Base-by-base conservation (phyloP, 2,797 vertebrate species). In the Melanotaenia trifasciata region DNA sequence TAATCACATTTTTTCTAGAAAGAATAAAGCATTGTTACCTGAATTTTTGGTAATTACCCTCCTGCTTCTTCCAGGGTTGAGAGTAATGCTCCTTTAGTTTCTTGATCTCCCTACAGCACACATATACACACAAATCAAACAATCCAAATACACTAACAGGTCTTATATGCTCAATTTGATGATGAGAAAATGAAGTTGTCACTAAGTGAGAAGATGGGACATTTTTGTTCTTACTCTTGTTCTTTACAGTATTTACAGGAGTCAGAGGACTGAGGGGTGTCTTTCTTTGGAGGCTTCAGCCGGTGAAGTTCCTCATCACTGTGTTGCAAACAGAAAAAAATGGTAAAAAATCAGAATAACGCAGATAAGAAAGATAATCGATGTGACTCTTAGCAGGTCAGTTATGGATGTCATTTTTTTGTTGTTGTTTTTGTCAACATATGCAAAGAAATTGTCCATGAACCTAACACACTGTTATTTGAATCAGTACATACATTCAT, bases 31-130 rank as follows among this genome's bases (percentile, higher is more conserved):
- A 18, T 33, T 43, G n/a, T 56, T 61, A 60, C 94, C 92, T 95
- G 84, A 94, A 89, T 56, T 71, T 85, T 58, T 74, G 45, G 30
- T 83, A 74, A 53, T 84, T 91, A 3, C 67, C 70, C 53, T 93
- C 89, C 26, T 91, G 75, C 78, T 76, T 92, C 65, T 60, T 85
- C 94, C 94, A 95, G 58, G 47, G 14, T 26, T 73, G 28, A 58
- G 90, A 85, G 60, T 93, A 89, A 9, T 28, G 53, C 24, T 84
- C 36, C 35, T 78, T 6, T 7, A 81, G 67, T 54, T 90, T 89
- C 13, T 82, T 9, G n/a, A 91, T 11, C n/a, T 92, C 82, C 64
- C 93, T 94, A 76, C 50, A 18, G 82, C 18, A 78, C 53, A 79
- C 56, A 83, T 35, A 77, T 10, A 73, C 26, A 59, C 45, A 32